These are phyloP conservation scores for Trissonchulus latispiculum DNA, from an alignment of 2,888 invertebrate genomes.

Conservation along the genomic window DNA sequence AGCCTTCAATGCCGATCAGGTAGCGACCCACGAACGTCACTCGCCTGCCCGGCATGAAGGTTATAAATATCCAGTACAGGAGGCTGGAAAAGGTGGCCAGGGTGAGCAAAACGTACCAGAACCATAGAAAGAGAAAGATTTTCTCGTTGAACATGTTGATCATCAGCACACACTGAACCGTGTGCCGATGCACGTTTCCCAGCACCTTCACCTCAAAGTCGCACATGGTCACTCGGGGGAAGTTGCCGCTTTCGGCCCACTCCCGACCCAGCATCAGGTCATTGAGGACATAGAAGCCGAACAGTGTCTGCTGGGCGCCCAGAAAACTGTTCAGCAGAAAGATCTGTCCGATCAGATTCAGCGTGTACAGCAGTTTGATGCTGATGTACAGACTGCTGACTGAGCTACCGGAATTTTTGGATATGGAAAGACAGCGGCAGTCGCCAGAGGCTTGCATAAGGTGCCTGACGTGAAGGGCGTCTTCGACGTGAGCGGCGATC, in stretches of 20 bases:
- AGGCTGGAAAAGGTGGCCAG: conserved; percentile 40
- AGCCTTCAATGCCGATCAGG: conserved; percentile 40
- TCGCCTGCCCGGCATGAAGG: conserved; percentile 39
- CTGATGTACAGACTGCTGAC: conserved; percentile 38
- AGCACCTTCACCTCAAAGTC: conserved; percentile 44
- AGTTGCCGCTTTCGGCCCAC: conserved; percentile 37
- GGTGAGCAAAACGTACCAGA: conserved; percentile 43
- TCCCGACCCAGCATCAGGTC: conserved; percentile 43
- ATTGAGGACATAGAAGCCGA: conserved; percentile 40
- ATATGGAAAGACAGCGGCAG: too few species aligned
- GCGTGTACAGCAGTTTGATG: conserved; percentile 40
- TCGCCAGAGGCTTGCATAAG: conserved; percentile 32
- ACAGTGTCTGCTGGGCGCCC: conserved; percentile 40
- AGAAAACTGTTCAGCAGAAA: conserved; percentile 42
- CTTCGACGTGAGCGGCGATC: conserved; percentile 43
- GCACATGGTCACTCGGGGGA: too few species aligned
- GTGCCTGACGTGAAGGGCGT: conserved; percentile 42
- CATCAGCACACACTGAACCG: conserved; percentile 43
- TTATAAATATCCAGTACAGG: conserved; percentile 44
- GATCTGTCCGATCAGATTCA: conserved; percentile 43
- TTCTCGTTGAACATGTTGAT: too few species aligned
- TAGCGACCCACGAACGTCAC: conserved; percentile 44
- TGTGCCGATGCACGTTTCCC: conserved; percentile 42
- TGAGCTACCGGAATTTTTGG: conserved; percentile 41
- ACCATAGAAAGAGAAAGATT: too few species aligned